Evolutionary conservation across 2,113 vertebrate species (phyloP), one percentile per base, ranked within the genome.

Genomic region (Xiphorhynchus elegans): DNA sequence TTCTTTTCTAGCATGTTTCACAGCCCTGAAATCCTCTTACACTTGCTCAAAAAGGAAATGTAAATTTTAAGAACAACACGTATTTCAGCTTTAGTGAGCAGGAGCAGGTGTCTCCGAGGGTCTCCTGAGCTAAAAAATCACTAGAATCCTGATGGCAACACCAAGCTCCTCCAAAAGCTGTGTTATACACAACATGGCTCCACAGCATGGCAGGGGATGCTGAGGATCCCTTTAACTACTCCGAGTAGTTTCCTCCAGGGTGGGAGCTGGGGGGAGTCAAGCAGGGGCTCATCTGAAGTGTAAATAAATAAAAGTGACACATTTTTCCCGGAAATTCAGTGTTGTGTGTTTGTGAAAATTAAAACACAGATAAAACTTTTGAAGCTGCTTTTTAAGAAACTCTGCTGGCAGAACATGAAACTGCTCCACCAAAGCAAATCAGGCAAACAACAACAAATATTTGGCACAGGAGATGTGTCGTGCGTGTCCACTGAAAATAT

Each of bases 361-460:
- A 74, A 75, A 68, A 82, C 35, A 13, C 64, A 44, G 92, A 93
- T 35, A 77, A 75, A 60, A 90, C 70, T 39, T 96, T 17, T 96
- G 95, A 96, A 64, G 95, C 77, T 0, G 8, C 10, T 79, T 75
- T 87, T 63, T 49, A 21, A 67, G 95, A 44, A 87, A 62, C 75
- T 73, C 47, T 68, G 5, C 77, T 97, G 97, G 97, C 97, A 97
- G 81, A 44, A 97, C 89, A 97, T 97, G 96, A 98, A 98, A 95
- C 97, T 84, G 11, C 70, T 74, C 29, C 87, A 89, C 91, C 59
- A 73, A 68, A 91, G 84, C 78, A 17, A 72, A 66, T 33, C 76
- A 19, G 79, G 69, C 90, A 64, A 95, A 96, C 78, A 74, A 68
- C 46, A 72, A 83, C 66, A 78, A 85, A 52, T 52, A 59, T 70